phyloP scores from a whole-genome alignment of 2,797 vertebrate species.

The Nannoperca obscura region DNA sequence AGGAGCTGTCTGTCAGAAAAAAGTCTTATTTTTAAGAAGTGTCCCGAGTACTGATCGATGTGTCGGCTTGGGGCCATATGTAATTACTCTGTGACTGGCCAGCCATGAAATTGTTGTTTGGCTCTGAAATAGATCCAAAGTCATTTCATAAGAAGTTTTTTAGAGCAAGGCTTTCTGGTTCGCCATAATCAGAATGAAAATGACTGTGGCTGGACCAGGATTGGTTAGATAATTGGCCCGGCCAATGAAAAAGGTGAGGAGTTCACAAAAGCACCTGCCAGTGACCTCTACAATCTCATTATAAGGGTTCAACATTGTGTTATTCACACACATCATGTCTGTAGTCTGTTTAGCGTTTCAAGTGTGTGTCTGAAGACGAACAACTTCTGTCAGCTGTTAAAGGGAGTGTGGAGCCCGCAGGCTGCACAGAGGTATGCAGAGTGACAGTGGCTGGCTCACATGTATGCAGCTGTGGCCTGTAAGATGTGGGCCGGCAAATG shows the following conservation, averaged over 20 bases:
- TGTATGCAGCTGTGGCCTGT: slow-evolving; percentile 64
- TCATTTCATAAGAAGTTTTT: slow-evolving; percentile 51
- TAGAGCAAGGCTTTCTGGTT: slow-evolving; percentile 42
- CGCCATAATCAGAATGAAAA: slow-evolving; percentile 42
- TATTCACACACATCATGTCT: slow-evolving; percentile 6
- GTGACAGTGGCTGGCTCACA: slow-evolving; percentile 66
- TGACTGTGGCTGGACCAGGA: slow-evolving; percentile 23
- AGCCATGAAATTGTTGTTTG: slow-evolving; percentile 82
- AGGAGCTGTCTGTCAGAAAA: slow-evolving; percentile 63
- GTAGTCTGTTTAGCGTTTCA: slow-evolving; percentile 19
- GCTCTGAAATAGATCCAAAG: slow-evolving; percentile 75
- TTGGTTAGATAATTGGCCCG: slow-evolving; percentile 33
- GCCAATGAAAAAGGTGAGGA: slow-evolving; percentile 22
- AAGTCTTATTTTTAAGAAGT: slow-evolving; percentile 62
- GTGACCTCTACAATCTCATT: slow-evolving; percentile 36
- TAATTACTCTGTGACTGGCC: slow-evolving; percentile 75
- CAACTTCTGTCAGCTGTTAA: slow-evolving; percentile 68
- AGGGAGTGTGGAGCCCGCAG: slow-evolving; percentile 33
- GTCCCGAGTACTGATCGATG: slow-evolving; percentile 67
- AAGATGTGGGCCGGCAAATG: slow-evolving; percentile 71
- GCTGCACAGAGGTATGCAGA: slow-evolving; percentile 60
- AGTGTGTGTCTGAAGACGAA: slow-evolving; percentile 36
- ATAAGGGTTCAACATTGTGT: slow-evolving; percentile 21
- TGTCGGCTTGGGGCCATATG: slow-evolving; percentile 62
- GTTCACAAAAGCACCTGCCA: slow-evolving; percentile 8